Base-by-base conservation (phyloP, 2,113 vertebrate species). In the Sapajus apella region DNA sequence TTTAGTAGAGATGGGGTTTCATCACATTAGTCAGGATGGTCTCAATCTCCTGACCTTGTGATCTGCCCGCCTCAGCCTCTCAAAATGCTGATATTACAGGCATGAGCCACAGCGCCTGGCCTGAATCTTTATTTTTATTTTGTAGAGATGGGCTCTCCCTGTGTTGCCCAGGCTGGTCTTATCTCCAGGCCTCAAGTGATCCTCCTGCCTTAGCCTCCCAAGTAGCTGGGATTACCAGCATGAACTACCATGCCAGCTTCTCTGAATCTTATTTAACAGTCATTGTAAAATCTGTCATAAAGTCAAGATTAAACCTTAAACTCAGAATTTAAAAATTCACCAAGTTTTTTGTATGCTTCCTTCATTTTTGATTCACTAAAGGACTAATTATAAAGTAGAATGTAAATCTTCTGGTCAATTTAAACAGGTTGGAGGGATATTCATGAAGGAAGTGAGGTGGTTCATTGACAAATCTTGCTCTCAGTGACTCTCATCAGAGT, bases 351-450 rank as follows among this genome's bases (percentile, higher is more conserved):
- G 13, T 20, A 90, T 5, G 21, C 40, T 70, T 87, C 55, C n/a
- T 66, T 90, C 45, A 35, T 50, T 32, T 52, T 70, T 25, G 45
- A 35, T 43, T 47, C 27, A 92, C 14, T 72, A 77, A 61, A 82
- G 20, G 23, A 40, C 14, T 37, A n/a, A 94, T 68, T 32, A 17
- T 40, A 37, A 75, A 84, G 75, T 12, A 47, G 37, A 47, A 70
- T 56, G 18, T 72, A 87, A 94, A 79, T 27, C 3, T 83, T 72
- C 84, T 50, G 68, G 82, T 25, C 40, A 77, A 93, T 90, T 87
- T 95, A 96, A 97, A 91, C 7, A 79, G 93, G 21, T 14, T 89
- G 75, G 96, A 98, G 80, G 56, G 95, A 97, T 66, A 75, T 79
- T 96, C 92, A 90, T 87, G 82, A 97, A 97, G 96, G 95, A 94